phyloP scores from a whole-genome alignment of 2,113 vertebrate species.

The Oreotrochilus melanogaster region DNA sequence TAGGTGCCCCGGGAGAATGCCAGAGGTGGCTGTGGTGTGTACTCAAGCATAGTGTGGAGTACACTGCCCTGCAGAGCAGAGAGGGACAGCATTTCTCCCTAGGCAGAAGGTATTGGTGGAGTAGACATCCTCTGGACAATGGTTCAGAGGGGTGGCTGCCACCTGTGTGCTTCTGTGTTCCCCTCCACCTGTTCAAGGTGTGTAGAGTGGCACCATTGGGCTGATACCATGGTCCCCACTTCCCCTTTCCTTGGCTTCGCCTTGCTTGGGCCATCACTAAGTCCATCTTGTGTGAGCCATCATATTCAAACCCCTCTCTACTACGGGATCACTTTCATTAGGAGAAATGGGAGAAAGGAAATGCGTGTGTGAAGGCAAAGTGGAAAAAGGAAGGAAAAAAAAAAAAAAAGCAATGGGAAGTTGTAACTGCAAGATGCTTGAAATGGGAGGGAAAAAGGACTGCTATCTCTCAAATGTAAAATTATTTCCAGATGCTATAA shows the following conservation, averaged over 20 bases:
- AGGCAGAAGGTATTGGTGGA: neutral
- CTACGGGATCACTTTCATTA: neutral
- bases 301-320: neutral
- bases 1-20: neutral
- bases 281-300: neutral
- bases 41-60: rapidly evolving
- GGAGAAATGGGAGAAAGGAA: neutral
- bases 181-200: rapidly evolving
- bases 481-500: conserved; percentile 46
- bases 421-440: neutral
- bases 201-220: neutral
- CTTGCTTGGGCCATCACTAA: neutral
- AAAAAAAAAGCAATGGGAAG: neutral
- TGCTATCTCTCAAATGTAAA: conserved; percentile 41
- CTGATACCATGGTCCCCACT: neutral
- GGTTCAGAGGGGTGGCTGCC: neutral
- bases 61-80: rapidly evolving
- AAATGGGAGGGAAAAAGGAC: neutral
- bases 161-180: rapidly evolving
- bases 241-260: neutral
- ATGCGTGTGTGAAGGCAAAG: neutral
- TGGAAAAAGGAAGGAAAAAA: neutral
- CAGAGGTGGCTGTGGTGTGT: neutral
- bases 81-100: rapidly evolving
- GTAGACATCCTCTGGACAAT: neutral